Conservation (phyloP, 2,797 vertebrate genomes). For the Pangasius djambal region DNA sequence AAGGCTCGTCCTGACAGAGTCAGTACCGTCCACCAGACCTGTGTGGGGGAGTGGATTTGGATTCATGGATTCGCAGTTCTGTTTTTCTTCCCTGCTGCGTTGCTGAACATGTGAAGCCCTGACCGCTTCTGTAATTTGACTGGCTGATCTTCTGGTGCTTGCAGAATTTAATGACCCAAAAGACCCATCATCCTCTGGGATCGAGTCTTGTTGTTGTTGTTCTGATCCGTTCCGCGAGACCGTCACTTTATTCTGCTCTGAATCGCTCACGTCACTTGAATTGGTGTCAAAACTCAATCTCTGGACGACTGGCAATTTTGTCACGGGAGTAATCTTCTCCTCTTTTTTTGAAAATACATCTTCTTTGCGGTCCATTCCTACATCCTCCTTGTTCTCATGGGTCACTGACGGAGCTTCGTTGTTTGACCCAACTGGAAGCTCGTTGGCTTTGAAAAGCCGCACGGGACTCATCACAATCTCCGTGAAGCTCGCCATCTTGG, state of each 20-base stretch:
- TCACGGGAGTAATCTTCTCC: not conserved
- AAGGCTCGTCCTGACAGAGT: conserved; percentile 37
- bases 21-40: not conserved
- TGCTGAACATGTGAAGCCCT: not conserved
- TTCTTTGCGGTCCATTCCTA: not conserved
- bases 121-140: conserved; percentile 21
- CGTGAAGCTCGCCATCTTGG: conserved; percentile 88
- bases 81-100: conserved; percentile 28
- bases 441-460: conserved; percentile 71
- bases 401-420: not conserved
- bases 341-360: not conserved
- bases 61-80: not conserved
- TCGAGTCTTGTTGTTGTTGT: not conserved
- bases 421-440: conserved; percentile 6
- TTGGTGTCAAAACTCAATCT: conserved; percentile 58
- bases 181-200: conserved; percentile 14
- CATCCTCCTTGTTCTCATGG: not conserved
- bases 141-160: conserved; percentile 56
- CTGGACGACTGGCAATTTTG: conserved; percentile 46
- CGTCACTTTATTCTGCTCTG: conserved; percentile 5
- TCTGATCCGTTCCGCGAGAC: conserved; percentile 35
- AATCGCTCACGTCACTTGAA: conserved; percentile 3
- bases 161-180: conserved; percentile 17
- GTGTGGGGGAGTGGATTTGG: too few relatives aligned
- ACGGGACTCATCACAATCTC: conserved; percentile 85